Base-by-base conservation (phyloP, 2,888 invertebrate genomes). In the Yponomeuta plumbellus region DNA sequence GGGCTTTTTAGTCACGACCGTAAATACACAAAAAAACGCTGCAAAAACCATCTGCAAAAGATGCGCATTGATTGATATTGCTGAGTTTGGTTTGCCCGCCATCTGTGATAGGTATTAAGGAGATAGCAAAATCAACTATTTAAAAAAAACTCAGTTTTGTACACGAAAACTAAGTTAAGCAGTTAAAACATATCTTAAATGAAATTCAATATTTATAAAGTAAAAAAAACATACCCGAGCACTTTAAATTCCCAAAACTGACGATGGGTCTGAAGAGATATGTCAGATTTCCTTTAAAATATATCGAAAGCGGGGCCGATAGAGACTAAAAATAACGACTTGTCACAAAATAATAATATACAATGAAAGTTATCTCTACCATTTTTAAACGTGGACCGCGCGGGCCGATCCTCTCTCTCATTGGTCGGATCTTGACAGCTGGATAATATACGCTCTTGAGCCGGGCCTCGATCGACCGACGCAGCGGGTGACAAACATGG, bases 281-380 rank as follows among this genome's bases (percentile, higher is more conserved):
- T 82, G 80, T 78, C 77, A 61, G 21, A 21, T 52, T 52, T 52
- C 17, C 6, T 11, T 34, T 72, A 70, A 80, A 80, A 83, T 84
- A 85, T 86, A 88, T 86, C 78, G 81, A 84, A 85, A 83, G 81
- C 80, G 71, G 77, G 73, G 80, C 77, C 84, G 80, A 88, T 89
- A 90, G 88, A 90, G 86, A 83, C 73, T 84, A 78, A 76, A 87
- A 91, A 88, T 90, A 90, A 91, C 88, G 89, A 89, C 91, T 91
- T 90, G 91, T 91, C 91, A 90, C 90, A 85, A 89, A 78, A 88
- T 89, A 78, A 88, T 89, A 90, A 90, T 89, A 88, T 91, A 91
- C 88, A 89, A 88, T 87, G 85, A 87, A 87, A 52, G 88, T 89
- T 87, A 90, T 90, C 89, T 90, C 85, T 84, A 86, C 88, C 91